These are phyloP conservation scores for Eupeodes luniger DNA, from an alignment of 2,888 invertebrate species.

Conservation along the genomic window DNA sequence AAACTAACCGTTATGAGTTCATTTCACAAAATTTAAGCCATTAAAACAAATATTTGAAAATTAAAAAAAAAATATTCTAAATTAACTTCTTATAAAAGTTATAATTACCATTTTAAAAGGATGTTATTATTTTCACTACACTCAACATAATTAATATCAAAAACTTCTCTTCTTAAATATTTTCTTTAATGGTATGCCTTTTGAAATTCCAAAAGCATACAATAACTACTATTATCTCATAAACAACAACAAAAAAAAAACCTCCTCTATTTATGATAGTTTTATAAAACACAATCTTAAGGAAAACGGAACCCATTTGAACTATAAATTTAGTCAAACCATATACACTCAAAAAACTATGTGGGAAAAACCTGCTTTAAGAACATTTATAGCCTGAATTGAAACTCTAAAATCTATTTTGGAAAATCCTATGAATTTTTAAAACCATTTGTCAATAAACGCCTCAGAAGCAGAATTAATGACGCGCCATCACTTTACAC, in stretches of 20 bases:
- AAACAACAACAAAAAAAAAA: background rate
- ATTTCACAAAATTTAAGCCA: too few relatives aligned
- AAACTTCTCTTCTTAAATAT: background rate
- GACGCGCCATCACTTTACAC: slow-evolving; percentile 50
- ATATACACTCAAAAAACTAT: background rate
- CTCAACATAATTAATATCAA: background rate
- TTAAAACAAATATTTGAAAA: too few relatives aligned
- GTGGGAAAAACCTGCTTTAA: background rate
- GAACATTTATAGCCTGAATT: slow-evolving; percentile 9
- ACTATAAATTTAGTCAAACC: background rate
- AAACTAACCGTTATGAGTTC: too few relatives aligned
- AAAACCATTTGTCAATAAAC: slow-evolving; percentile 73
- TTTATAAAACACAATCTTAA: background rate
- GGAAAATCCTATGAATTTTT: slow-evolving; percentile 65
- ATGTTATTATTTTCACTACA: background rate
- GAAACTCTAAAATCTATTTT: slow-evolving; percentile 35
- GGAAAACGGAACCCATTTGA: background rate
- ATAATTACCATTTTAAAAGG: background rate
- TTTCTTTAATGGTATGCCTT: background rate
- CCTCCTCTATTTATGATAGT: background rate
- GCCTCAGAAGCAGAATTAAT: slow-evolving; percentile 66
- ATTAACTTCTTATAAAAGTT: background rate
- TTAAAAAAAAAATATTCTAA: too few relatives aligned
- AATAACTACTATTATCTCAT: background rate
- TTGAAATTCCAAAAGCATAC: background rate